A percentile compares a stretch with the other conserved stretches of the same genome.
Evolutionary conservation across 2,113 vertebrate species (phyloP).

Genomic region (Austrofundulus limnaeus): DNA sequence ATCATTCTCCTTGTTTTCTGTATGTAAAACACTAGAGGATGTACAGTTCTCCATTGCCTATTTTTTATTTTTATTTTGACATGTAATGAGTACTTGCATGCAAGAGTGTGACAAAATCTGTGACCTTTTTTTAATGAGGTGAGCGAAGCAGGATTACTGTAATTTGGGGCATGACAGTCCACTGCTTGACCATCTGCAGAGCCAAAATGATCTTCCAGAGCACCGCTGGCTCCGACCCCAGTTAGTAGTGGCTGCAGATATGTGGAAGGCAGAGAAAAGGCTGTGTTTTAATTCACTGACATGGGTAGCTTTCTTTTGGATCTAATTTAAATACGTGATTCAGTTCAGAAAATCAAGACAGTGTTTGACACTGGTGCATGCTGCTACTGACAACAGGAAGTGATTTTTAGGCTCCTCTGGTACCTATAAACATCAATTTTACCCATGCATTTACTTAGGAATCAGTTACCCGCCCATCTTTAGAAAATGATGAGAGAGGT

Average conservation of each 20-base stretch:
- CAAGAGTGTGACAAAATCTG: slow-evolving; percentile 19
- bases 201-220: slow-evolving; percentile 50
- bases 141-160: slow-evolving; percentile 51
- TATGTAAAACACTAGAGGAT: not conserved
- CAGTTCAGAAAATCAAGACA: not conserved
- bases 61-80: not conserved
- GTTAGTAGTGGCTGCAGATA: slow-evolving; percentile 32
- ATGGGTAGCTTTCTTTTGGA: not conserved
- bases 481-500: not conserved
- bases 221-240: slow-evolving; percentile 52
- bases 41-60: not conserved
- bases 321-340: slow-evolving; percentile 16
- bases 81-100: not conserved
- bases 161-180: slow-evolving; percentile 46
- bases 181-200: slow-evolving; percentile 48
- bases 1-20: not conserved
- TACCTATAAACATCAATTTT: slow-evolving; percentile 24
- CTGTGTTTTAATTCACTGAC: slow-evolving; percentile 14
- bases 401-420: slow-evolving; percentile 31
- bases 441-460: slow-evolving; percentile 2
- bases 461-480: slow-evolving; percentile 28
- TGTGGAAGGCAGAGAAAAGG: not conserved
- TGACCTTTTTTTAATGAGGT: slow-evolving; percentile 7
- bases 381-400: slow-evolving; percentile 58
- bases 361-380: slow-evolving; percentile 13